Evolutionary conservation across 2,113 vertebrate genomes (phyloP), one percentile per base, ranked within the genome.

Genomic region (Camelus dromedarius): DNA sequence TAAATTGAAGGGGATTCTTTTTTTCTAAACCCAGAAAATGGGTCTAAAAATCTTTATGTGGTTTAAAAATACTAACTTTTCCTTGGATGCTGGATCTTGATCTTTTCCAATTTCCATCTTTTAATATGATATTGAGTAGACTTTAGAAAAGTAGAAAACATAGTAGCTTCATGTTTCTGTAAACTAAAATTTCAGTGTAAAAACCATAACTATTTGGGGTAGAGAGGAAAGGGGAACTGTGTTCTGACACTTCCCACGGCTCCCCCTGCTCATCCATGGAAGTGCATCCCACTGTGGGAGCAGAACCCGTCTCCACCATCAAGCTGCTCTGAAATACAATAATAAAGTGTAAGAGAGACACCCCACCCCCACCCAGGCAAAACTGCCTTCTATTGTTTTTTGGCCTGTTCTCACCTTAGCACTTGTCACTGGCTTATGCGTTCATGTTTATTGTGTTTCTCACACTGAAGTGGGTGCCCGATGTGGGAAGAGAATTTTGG

Each of bases 211-310:
- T 56, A 1, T 62, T n/a, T 85, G 54, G 26, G 28, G 52, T 8
- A 1, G 24, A 22, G 20, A 22, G 32, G 38, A 8, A 16, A 48
- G 42, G 26, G 52, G 18, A 46, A 22, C 60, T 20, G 30, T 42
- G 13, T 19, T 64, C 28, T 19, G 0, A 6, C 2, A 5, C 46
- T 52, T n/a, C 11, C 6, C 9, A 0, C 6, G 2, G 46, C 18
- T 15, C 52, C 72, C 4, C 16, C 32, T 30, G 1, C 60, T 82
- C n/a, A 1, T 32, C 69, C 30, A 5, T 4, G 16, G 5, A 20
- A 32, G n/a, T 56, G 46, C 69, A 24, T 1, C 9, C 8, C 32
- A 16, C 26, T 6, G 10, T 19, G 60, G 46, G 64, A 30, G 22
- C 67, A 48, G 46, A 72, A 52, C 56, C 22, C 24, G 20, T 64